Conservation (phyloP, 2,888 invertebrate species). For the Conus canariensis region DNA sequence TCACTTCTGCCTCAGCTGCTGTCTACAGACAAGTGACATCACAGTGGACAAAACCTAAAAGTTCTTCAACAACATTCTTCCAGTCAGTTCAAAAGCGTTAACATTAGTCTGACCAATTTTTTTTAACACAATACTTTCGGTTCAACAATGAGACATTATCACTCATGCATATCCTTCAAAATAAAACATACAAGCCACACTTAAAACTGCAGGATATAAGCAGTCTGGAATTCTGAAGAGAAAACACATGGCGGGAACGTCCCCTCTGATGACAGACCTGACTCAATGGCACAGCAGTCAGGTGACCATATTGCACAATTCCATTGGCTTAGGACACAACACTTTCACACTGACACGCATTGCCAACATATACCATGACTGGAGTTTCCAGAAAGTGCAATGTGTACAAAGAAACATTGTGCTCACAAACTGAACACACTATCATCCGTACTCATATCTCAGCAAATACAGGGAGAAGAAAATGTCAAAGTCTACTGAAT, state of each 20-base stretch:
- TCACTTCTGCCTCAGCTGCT: no score
- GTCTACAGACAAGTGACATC: neutral
- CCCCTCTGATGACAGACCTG: neutral
- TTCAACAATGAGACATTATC: neutral
- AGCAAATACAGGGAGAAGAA: no score
- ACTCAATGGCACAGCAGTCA: constrained; percentile 19
- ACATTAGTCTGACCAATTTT: no score
- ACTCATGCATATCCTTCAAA: neutral
- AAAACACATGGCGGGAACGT: neutral
- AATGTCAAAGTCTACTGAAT: no score
- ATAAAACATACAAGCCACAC: neutral
- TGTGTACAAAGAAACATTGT: no score
- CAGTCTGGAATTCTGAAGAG: constrained; percentile 21
- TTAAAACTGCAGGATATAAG: neutral
- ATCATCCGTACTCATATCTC: no score
- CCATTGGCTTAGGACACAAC: neutral
- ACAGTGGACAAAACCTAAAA: neutral
- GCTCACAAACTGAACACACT: no score
- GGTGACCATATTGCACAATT: constrained; percentile 21
- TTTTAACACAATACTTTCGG: no score
- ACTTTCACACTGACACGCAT: neutral
- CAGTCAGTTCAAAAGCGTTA: no score
- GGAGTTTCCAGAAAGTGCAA: no score
- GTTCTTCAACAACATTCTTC: neutral
- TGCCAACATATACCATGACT: no score